A percentile compares a stretch with the other conserved stretches of the same genome.
Evolutionary conservation across 2,888 invertebrate genomes (phyloP).

Genomic region (Baronia brevicornis): DNA sequence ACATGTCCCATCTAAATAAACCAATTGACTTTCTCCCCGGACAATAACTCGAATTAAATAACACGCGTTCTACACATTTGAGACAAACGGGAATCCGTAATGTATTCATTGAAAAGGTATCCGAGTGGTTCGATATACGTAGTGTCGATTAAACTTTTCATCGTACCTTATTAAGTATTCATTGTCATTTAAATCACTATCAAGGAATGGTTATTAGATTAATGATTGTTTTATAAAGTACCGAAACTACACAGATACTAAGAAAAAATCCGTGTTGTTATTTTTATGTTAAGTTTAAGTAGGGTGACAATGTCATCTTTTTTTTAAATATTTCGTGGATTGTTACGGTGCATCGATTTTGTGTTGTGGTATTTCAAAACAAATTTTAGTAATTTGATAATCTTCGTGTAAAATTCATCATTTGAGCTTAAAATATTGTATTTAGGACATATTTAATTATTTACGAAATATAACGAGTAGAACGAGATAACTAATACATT

Average conservation of each 20-base stretch:
- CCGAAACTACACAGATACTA: conserved; percentile 1
- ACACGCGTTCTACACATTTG: conserved; percentile 13
- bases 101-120: conserved; percentile 37
- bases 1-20: too few species aligned
- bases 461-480: too few species aligned
- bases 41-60: conserved; percentile 14
- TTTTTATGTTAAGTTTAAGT: too few species aligned
- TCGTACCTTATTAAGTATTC: conserved; percentile 46
- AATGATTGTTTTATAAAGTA: conserved; percentile 33
- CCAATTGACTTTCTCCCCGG: conserved; percentile 12
- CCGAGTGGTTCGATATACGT: conserved; percentile 40
- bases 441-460: too few species aligned
- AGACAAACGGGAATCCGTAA: conserved; percentile 24
- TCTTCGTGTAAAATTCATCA: too few species aligned
- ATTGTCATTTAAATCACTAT: conserved; percentile 46
- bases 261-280: neutral
- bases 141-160: conserved; percentile 37
- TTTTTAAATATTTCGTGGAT: too few species aligned
- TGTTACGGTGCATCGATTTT: too few species aligned
- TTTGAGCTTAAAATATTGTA: too few species aligned
- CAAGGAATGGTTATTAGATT: conserved; percentile 42
- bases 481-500: too few species aligned
- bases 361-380: too few species aligned
- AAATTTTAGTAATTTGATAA: too few species aligned
- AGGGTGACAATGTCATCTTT: too few species aligned